These are phyloP conservation scores for Amblyjoppa proteus DNA, from an alignment of 2,888 invertebrate genomes.

Conservation along the genomic window DNA sequence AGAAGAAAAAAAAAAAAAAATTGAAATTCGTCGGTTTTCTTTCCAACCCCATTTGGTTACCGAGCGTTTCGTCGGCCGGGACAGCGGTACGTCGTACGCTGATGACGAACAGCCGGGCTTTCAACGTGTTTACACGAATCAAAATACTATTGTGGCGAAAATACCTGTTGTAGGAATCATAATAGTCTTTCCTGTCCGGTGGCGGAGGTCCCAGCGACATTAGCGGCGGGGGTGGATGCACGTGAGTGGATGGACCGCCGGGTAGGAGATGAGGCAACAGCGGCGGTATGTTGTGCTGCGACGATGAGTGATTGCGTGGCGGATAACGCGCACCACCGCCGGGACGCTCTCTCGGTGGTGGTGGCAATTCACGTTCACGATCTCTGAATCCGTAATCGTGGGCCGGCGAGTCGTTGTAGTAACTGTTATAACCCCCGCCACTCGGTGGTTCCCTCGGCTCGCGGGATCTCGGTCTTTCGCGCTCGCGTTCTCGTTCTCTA, in stretches of 20 bases:
- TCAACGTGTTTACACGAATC: conserved; percentile 79
- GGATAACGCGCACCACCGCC: conserved; percentile 77
- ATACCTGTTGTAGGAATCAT: conserved; percentile 85
- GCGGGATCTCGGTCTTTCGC: conserved; percentile 81
- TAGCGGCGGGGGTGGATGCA: conserved; percentile 81
- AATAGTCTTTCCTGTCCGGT: conserved; percentile 85
- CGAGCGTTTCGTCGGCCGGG: conserved; percentile 53
- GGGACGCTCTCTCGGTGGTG: conserved; percentile 72
- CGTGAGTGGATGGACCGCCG: conserved; percentile 45
- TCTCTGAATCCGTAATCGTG: conserved; percentile 82
- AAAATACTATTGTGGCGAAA: conserved; percentile 84
- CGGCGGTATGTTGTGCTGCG: conserved; percentile 80
- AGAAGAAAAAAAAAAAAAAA: not conserved
- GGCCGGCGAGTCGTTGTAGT: conserved; percentile 81
- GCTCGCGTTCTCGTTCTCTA: conserved; percentile 82
- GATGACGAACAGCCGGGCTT: conserved; percentile 63
- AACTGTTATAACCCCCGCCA: conserved; percentile 78
- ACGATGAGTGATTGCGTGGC: conserved; percentile 78
- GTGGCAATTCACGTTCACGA: conserved; percentile 80
- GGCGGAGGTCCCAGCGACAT: conserved; percentile 81
- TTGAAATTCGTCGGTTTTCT: not conserved
- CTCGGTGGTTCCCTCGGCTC: conserved; percentile 77
- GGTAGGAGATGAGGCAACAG: conserved; percentile 78
- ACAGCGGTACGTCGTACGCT: conserved; percentile 68
- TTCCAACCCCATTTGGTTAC: not conserved